phyloP scores from a whole-genome alignment of 2,797 vertebrate species.

The Lepilemur septentrionalis region DNA sequence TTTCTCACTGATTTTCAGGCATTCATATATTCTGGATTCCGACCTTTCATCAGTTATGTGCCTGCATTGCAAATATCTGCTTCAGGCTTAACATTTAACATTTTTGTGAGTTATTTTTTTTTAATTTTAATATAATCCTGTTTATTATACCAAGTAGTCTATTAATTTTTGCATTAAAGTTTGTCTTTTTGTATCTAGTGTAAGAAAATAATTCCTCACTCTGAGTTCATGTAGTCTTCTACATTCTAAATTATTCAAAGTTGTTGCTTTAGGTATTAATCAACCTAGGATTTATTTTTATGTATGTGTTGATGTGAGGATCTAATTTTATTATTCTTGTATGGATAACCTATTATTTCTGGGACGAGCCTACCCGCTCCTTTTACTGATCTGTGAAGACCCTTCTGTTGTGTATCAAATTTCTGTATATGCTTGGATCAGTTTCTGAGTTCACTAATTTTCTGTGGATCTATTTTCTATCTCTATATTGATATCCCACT shows the following conservation, averaged over 20 bases:
- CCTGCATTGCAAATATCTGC: not conserved
- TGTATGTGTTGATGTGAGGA: not conserved
- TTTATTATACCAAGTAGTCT: not conserved
- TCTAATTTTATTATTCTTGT: not conserved
- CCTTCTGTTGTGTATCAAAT: not conserved
- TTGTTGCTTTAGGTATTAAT: not conserved
- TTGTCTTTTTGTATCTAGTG: not conserved
- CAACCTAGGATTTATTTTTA: not conserved
- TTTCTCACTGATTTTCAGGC: not conserved
- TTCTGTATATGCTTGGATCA: not conserved
- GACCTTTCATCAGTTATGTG: not conserved
- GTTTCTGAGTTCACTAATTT: not conserved
- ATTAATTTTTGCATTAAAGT: not conserved
- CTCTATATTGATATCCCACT: not conserved
- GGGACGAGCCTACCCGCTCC: not conserved
- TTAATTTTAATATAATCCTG: not conserved
- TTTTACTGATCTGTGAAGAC: not conserved
- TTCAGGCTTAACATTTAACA: not conserved
- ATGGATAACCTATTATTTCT: not conserved
- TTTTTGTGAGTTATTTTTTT: not conserved
- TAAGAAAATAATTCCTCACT: slow-evolving; percentile 18
- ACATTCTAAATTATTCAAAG: not conserved
- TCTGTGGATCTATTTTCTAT: not conserved
- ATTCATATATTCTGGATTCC: not conserved
- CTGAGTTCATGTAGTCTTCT: not conserved